Evolutionary conservation across 2,888 invertebrate genomes (phyloP).

Genomic region (Helicoverpa assulta): DNA sequence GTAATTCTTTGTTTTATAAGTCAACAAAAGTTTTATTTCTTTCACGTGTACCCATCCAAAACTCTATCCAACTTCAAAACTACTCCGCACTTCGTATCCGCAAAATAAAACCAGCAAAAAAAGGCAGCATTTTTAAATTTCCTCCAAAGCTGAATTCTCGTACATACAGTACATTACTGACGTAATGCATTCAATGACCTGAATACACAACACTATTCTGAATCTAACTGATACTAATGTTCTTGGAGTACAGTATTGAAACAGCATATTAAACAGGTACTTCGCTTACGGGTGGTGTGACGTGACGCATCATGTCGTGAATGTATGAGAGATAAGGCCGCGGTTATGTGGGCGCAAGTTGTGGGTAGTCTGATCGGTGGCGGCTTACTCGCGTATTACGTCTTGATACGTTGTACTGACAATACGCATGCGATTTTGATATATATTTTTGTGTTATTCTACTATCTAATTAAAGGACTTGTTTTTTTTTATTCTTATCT

Average conservation of each 20-base stretch:
- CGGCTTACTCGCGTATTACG: too few species aligned
- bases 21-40: too few species aligned
- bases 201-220: conserved; percentile 10
- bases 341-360: not conserved
- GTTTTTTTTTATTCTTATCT: not conserved
- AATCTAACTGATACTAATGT: conserved; percentile 36
- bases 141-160: not conserved
- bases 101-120: not conserved
- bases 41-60: too few species aligned
- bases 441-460: too few species aligned
- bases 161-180: too few species aligned
- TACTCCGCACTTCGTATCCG: not conserved
- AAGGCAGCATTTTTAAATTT: not conserved
- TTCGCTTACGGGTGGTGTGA: conserved; percentile 27
- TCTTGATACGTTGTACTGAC: too few species aligned
- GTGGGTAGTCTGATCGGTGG: not conserved
- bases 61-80: not conserved
- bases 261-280: conserved; percentile 51
- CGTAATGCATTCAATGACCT: conserved; percentile 1
- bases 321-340: conserved; percentile 34
- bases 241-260: conserved; percentile 28
- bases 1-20: too few species aligned
- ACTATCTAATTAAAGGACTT: too few species aligned
- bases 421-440: too few species aligned
- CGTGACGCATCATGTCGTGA: conserved; percentile 28